Evolutionary conservation across 2,888 invertebrate species (phyloP), one percentile per base, ranked within the genome.

Genomic region (Troilus luridus): DNA sequence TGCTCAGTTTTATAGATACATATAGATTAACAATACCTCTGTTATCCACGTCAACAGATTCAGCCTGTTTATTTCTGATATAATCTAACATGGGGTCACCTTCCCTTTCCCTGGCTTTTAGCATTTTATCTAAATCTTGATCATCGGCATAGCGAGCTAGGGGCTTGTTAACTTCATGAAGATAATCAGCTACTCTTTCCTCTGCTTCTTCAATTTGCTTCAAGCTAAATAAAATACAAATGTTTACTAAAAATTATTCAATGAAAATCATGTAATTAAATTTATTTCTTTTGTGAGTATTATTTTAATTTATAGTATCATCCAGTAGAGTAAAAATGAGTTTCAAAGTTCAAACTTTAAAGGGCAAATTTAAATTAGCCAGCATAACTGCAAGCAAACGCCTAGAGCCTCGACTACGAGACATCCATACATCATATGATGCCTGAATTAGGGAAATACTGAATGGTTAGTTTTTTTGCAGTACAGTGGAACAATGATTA

Each of bases 1-100:
- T 12, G 24, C 67, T 24, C 6, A 62, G 19, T 62, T 62, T 62
- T 62, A 62, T 24, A 67, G 24, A 24, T 21, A 67, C 11, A 67
- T 2, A n/a, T 24, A 67, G 0, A 24, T 67, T 10, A 77, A 77
- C 9, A 54, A 41, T 89, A 90, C 90, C 90, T 90, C 27, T 77
- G 56, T 77, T 77, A 72, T 90, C 90, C 19, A 90, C 59, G 9
- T 60, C 67, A 58, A 85, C 64, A 0, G 95, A 93, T 2, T 95
- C 94, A 92, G 96, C 96, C 93, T 96, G 96, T 93, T 97, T 97
- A 93, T 96, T 95, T 91, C 96, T 95, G 59, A 99, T 97, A 93
- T 98, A 99, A 88, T 96, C 96, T 91, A 98, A 94, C 99, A 99
- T 99, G 0, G 99, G 99, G 95, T 99, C 99, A 0, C 98, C 99